Base-by-base conservation (phyloP, 1,140 invertebrate genomes). In the Lepidotrigona ventralis region DNA sequence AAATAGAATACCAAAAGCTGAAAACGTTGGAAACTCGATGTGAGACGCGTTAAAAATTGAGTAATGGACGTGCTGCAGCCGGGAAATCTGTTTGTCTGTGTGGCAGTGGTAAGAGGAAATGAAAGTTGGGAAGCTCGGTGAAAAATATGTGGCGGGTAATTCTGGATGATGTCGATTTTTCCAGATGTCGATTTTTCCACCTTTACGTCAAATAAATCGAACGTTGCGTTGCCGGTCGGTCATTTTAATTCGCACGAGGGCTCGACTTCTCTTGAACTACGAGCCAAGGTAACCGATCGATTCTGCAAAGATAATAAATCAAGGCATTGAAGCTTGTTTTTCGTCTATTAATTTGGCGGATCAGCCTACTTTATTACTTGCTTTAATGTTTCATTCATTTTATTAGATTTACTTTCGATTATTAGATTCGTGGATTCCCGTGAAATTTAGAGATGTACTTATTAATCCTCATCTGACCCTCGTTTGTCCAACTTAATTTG, bases 231-330 rank as follows among this genome's bases (percentile, higher is more conserved):
- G 26, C 19, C 54, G 54, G 51, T 26, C 53, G n/a, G 66, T 53
- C 46, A 29, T 72, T 60, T 80, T 72, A 72, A 80, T 80, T 80
- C 68, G 8, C 39, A 29, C 39, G 11, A 63, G 19, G 19, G 56
- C 5, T 53, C 68, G 69, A 46, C 63, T 72, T 23, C n/a, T 56
- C 56, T 33, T n/a, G 53, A 33, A 72, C 39, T 12, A 72, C 12
- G 54, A 63, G 6, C n/a, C 6, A n/a, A 17, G 4, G 53, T 8
- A n/a, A 15, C 23, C 77, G 23, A 79, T 79, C 21, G 54, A 72
- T 80, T 80, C 56, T 15, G 17, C 14, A 33, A 63, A 72, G 68
- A 72, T 80, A 58, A 72, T 80, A 80, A 80, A 80, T 80, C 53
- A 56, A 53, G 53, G 15, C 33, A 39, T 70, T 11, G 33, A 12